Conservation (phyloP, 2,113 vertebrate species). For the Corydoras sp. region DNA sequence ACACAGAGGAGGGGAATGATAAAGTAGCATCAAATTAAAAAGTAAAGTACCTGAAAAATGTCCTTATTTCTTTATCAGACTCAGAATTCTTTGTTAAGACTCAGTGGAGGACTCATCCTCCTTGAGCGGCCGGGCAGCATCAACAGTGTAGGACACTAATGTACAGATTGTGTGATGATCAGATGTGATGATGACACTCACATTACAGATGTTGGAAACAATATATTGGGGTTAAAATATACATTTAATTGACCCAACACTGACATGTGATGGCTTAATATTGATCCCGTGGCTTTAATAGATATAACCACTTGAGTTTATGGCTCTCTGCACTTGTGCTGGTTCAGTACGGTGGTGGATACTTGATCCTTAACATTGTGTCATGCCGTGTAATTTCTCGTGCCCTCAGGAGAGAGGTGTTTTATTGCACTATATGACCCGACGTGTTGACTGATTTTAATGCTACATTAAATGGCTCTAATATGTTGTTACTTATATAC, state of each 20-base stretch:
- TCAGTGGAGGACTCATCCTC: too few relatives aligned
- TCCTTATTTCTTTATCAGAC: too few relatives aligned
- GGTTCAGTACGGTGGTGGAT: neutral
- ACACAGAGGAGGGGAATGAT: too few relatives aligned
- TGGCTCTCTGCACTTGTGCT: neutral
- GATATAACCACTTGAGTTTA: neutral
- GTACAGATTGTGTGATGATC: too few relatives aligned
- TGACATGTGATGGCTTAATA: neutral
- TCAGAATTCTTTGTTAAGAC: too few relatives aligned
- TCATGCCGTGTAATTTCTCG: neutral
- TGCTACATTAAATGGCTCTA: neutral
- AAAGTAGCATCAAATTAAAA: too few relatives aligned
- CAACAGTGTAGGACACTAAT: too few relatives aligned
- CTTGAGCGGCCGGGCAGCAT: too few relatives aligned
- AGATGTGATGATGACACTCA: too few relatives aligned
- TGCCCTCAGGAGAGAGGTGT: neutral
- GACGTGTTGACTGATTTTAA: neutral
- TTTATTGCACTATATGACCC: neutral
- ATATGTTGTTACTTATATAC: neutral
- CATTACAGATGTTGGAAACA: too few relatives aligned
- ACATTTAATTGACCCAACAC: conserved; percentile 8
- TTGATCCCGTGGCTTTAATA: conserved; percentile 10
- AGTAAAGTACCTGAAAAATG: too few relatives aligned
- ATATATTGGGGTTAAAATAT: neutral
- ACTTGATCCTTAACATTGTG: neutral